These are phyloP conservation scores for Lycorma delicatula DNA, from an alignment of 1,140 invertebrate species.

Conservation along the genomic window DNA sequence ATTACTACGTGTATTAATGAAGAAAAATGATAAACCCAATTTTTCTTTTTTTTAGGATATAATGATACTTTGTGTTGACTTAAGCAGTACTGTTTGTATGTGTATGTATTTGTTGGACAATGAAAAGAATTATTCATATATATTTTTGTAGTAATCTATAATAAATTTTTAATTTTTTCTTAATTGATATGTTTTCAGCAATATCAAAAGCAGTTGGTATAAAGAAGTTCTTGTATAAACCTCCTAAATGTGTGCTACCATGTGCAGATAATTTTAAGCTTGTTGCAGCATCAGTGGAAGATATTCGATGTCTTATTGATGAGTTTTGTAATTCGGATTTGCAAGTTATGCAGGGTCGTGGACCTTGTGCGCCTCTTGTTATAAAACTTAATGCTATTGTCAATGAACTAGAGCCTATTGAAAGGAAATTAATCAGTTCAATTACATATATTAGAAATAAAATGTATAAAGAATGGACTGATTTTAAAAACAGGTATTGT, in stretches of 20 bases:
- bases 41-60: no score
- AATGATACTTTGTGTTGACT: no score
- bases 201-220: no score
- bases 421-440: not conserved
- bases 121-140: no score
- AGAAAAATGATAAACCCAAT: no score
- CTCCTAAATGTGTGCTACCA: conserved; percentile 2
- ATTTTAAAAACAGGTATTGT: conserved; percentile 4
- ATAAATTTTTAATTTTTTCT: no score
- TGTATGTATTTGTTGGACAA: no score
- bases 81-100: no score
- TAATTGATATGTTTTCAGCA: no score
- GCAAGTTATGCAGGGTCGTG: not conserved
- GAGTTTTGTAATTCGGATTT: conserved; percentile 3
- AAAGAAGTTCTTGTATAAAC: no score
- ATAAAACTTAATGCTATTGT: conserved; percentile 1
- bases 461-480: conserved; percentile 10
- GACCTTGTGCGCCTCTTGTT: not conserved
- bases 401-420: not conserved
- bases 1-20: no score
- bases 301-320: conserved; percentile 6
- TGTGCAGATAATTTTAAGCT: conserved; percentile 5
- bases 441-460: conserved; percentile 1
- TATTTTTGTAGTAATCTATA: no score
- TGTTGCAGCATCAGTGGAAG: conserved; percentile 10